A percentile compares a stretch with the other conserved stretches of the same genome.
These are phyloP conservation scores for Cyaniris semiargus DNA, from an alignment of 2,888 invertebrate species.

Conservation along the genomic window DNA sequence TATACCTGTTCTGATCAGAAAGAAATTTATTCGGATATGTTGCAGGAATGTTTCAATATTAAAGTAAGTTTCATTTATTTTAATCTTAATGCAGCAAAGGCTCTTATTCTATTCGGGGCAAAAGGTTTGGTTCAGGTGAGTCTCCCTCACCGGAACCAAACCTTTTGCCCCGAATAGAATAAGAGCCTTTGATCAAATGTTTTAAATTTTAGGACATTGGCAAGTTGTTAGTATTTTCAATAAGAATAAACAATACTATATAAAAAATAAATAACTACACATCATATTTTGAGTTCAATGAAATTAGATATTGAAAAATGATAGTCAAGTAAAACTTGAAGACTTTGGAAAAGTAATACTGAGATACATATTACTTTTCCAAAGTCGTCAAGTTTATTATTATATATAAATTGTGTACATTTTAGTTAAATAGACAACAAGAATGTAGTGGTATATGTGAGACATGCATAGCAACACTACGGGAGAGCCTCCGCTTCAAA, in stretches of 20 bases:
- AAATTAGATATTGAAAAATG: too few relatives aligned
- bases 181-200: background rate
- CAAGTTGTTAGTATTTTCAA: too few relatives aligned
- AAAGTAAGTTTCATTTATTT: conserved; percentile 50
- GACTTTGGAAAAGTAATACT: background rate
- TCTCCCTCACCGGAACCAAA: background rate
- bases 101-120: background rate
- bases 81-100: background rate
- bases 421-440: conserved; percentile 51
- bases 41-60: conserved; percentile 64
- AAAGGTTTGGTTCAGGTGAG: background rate
- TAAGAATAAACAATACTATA: too few relatives aligned
- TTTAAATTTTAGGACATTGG: background rate
- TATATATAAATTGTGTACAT: background rate
- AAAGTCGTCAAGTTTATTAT: too few relatives aligned
- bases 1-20: conserved; percentile 55
- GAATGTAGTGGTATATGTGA: conserved; percentile 55
- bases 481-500: conserved; percentile 55
- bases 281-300: too few relatives aligned
- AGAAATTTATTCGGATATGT: conserved; percentile 61
- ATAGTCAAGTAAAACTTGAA: background rate
- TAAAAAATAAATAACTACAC: too few relatives aligned
- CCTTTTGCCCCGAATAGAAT: background rate
- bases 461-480: conserved; percentile 53
- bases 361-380: too few relatives aligned